Percentiles rank a stretch among this genome's conserved stretches.
These are phyloP conservation scores for Tiliqua scincoides DNA, from an alignment of 2,113 vertebrate genomes.

Conservation along the genomic window DNA sequence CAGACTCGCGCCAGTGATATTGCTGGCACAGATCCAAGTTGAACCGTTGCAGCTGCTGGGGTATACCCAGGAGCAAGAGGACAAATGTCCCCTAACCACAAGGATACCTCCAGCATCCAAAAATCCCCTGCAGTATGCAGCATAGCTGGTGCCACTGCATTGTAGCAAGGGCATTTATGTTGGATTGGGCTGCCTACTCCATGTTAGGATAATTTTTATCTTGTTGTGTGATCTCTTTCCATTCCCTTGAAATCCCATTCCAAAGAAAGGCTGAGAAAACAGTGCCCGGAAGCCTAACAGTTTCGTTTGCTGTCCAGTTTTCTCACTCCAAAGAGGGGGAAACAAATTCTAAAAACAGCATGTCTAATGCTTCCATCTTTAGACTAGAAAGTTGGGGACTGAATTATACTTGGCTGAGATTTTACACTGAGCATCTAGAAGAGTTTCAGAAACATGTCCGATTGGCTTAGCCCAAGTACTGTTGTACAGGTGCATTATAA, in stretches of 20 bases:
- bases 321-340: not conserved
- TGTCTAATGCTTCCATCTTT: not conserved
- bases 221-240: not conserved
- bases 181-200: too few relatives aligned
- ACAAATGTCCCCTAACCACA: too few relatives aligned
- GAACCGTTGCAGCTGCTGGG: too few relatives aligned
- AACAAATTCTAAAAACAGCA: not conserved
- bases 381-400: not conserved
- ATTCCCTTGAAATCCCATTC: slow-evolving; percentile 13
- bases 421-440: not conserved
- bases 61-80: too few relatives aligned
- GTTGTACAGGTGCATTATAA: not conserved
- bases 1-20: too few relatives aligned
- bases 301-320: slow-evolving; percentile 27
- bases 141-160: too few relatives aligned
- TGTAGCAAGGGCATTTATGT: too few relatives aligned
- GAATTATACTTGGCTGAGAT: accelerated
- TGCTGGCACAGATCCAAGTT: too few relatives aligned
- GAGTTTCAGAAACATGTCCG: not conserved
- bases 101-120: too few relatives aligned
- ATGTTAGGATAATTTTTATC: slow-evolving; percentile 4
- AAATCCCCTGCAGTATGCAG: too few relatives aligned
- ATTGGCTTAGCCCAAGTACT: not conserved
- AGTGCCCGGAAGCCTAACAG: not conserved
- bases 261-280: slow-evolving; percentile 21